A percentile compares a stretch with the other conserved stretches of the same genome.
These are phyloP conservation scores for Dolichomitus sp. DNA, from an alignment of 2,888 invertebrate genomes.

Conservation along the genomic window DNA sequence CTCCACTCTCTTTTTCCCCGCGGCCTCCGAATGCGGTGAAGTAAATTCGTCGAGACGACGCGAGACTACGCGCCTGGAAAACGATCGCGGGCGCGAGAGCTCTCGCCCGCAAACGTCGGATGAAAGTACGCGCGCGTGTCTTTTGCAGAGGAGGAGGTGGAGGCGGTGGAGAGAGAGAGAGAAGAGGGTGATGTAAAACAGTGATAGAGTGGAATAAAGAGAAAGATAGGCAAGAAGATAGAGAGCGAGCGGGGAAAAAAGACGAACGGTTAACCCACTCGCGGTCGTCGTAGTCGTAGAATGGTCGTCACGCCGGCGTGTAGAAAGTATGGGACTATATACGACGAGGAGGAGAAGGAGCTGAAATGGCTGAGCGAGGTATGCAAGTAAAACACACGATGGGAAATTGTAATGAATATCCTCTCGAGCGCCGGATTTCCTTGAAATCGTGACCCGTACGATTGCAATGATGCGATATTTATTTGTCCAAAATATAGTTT, in stretches of 20 bases:
- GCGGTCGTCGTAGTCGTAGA: slow-evolving; percentile 53
- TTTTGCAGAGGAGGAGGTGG: slow-evolving; percentile 20
- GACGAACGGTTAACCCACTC: slow-evolving; percentile 56
- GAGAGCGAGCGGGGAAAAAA: slow-evolving; percentile 16
- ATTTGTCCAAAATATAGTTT: background rate
- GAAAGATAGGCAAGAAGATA: slow-evolving; percentile 45
- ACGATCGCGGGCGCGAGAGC: slow-evolving; percentile 55
- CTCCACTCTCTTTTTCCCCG: slow-evolving; percentile 23
- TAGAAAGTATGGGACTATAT: slow-evolving; percentile 60
- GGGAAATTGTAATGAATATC: slow-evolving; percentile 45
- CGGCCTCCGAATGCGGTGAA: slow-evolving; percentile 34
- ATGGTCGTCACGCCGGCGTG: slow-evolving; percentile 61
- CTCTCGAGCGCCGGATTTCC: slow-evolving; percentile 21
- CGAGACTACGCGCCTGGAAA: slow-evolving; percentile 27
- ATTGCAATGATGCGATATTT: background rate
- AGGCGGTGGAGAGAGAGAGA: slow-evolving; percentile 11
- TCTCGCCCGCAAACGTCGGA: slow-evolving; percentile 39
- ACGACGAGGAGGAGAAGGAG: slow-evolving; percentile 20
- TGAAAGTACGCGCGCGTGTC: slow-evolving; percentile 55
- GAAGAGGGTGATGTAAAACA: slow-evolving; percentile 12
- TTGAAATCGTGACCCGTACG: slow-evolving; percentile 1
- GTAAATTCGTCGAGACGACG: slow-evolving; percentile 49
- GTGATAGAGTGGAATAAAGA: slow-evolving; percentile 31
- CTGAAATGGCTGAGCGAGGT: slow-evolving; percentile 21
- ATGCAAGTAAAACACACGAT: slow-evolving; percentile 47